These are phyloP conservation scores for Sebastes aleutianus DNA, from an alignment of 2,797 vertebrate species.

Conservation along the genomic window DNA sequence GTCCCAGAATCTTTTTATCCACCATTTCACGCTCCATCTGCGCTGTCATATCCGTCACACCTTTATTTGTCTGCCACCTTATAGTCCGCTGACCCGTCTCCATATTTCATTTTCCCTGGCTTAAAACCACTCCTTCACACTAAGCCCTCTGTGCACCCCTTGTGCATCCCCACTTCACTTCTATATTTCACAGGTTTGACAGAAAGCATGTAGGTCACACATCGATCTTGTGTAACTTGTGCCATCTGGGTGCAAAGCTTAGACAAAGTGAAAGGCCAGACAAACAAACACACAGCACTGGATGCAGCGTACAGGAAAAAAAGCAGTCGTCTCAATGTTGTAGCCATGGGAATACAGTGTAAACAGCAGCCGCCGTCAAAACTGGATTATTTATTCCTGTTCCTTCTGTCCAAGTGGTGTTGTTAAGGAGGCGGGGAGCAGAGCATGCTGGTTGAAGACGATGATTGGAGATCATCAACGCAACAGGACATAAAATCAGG, in stretches of 20 bases:
- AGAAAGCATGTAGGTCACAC: constrained; percentile 69
- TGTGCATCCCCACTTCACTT: constrained; percentile 18
- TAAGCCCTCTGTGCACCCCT: constrained; percentile 4
- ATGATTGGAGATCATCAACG: constrained; percentile 20
- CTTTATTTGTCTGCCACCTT: constrained; percentile 53
- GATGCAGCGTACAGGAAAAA: constrained; percentile 5
- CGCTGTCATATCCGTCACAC: constrained; percentile 20
- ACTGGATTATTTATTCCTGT: constrained; percentile 50
- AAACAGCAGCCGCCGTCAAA: constrained; percentile 66
- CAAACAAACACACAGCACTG: constrained; percentile 19
- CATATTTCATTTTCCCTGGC: constrained; percentile 57
- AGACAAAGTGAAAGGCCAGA: constrained; percentile 50
- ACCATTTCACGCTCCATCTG: constrained; percentile 53
- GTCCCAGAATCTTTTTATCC: constrained; percentile 39
- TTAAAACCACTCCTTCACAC: constrained; percentile 29
- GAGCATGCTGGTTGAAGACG: constrained; percentile 27
- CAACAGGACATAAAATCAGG: constrained; percentile 36
- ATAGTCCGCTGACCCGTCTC: constrained; percentile 36
- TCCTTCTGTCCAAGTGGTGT: constrained; percentile 22
- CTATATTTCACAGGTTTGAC: constrained; percentile 50
- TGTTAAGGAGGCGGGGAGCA: constrained; percentile 28
- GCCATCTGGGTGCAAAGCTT: constrained; percentile 64
- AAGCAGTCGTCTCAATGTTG: constrained; percentile 31
- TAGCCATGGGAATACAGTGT: constrained; percentile 69
- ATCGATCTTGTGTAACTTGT: constrained; percentile 63